A percentile compares a stretch with the other conserved stretches of the same genome.
These are phyloP conservation scores for Stercorarius parasiticus DNA, from an alignment of 2,113 vertebrate genomes.

Conservation along the genomic window DNA sequence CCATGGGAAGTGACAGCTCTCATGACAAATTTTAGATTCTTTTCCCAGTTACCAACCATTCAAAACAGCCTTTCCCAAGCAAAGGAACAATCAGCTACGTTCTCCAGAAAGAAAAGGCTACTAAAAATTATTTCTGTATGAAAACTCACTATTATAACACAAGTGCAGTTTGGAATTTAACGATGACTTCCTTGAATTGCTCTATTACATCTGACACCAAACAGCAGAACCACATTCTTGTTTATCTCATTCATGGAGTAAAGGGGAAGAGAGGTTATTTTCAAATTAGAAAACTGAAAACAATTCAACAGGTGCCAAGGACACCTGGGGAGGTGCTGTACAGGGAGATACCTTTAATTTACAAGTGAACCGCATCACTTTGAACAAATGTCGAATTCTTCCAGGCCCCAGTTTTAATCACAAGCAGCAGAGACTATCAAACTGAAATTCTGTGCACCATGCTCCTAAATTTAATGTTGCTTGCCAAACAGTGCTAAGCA, in stretches of 20 bases:
- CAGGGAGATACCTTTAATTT: neutral
- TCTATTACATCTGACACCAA: neutral
- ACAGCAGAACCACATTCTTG: neutral
- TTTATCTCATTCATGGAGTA: neutral
- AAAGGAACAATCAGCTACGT: accelerated
- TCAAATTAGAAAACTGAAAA: neutral
- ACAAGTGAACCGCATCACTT: neutral
- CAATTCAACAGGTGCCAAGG: neutral
- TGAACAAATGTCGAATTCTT: neutral
- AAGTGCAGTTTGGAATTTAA: neutral
- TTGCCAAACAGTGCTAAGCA: neutral
- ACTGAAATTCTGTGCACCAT: neutral
- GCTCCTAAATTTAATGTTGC: neutral
- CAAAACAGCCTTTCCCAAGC: neutral
- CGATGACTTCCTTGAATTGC: neutral
- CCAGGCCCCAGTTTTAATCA: neutral
- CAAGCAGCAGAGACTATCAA: neutral
- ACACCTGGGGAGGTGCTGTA: neutral
- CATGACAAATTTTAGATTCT: neutral
- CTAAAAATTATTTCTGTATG: neutral
- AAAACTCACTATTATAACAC: neutral
- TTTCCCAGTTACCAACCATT: neutral
- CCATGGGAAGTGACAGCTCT: neutral
- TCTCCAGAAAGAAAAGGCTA: neutral
- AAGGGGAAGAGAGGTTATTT: neutral